These are phyloP conservation scores for Cyclopterus lumpus DNA, from an alignment of 2,797 vertebrate genomes.

Conservation along the genomic window DNA sequence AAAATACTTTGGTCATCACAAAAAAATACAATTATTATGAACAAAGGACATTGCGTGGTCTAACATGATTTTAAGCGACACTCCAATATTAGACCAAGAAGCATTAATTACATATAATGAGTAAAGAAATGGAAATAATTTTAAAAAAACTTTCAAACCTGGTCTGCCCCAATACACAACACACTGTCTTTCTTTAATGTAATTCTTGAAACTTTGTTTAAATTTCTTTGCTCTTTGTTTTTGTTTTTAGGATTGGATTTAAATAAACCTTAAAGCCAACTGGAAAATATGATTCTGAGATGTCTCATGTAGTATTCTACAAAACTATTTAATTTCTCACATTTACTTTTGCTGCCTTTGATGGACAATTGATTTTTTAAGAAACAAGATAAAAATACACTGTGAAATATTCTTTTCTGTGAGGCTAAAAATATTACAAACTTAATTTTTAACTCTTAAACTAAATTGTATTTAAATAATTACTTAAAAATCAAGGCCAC, in stretches of 20 bases:
- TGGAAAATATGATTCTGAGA: not conserved
- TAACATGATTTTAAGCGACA: slow-evolving; percentile 66
- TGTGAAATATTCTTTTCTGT: not conserved
- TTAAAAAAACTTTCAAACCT: slow-evolving; percentile 50
- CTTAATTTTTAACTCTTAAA: not conserved
- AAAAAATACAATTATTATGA: slow-evolving; percentile 81
- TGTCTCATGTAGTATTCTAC: not conserved
- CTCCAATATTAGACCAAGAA: slow-evolving; percentile 63
- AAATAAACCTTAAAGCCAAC: not conserved
- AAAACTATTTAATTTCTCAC: not conserved
- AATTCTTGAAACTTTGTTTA: not conserved
- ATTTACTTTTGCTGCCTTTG: not conserved
- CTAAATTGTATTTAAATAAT: not conserved
- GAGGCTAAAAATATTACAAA: not conserved
- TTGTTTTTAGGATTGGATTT: slow-evolving; percentile 13
- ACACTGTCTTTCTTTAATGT: slow-evolving; percentile 15
- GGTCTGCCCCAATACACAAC: slow-evolving; percentile 12
- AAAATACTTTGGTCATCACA: slow-evolving; percentile 70
- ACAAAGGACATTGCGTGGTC: slow-evolving; percentile 71
- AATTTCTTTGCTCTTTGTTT: slow-evolving; percentile 7
- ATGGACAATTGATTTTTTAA: not conserved
- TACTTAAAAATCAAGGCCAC: not conserved
- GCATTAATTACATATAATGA: slow-evolving; percentile 75
- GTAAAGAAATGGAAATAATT: slow-evolving; percentile 32
- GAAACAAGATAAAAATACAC: not conserved